phyloP scores from a whole-genome alignment of 2,113 vertebrate species.

The Cryptomyrus ogoouensis region DNA sequence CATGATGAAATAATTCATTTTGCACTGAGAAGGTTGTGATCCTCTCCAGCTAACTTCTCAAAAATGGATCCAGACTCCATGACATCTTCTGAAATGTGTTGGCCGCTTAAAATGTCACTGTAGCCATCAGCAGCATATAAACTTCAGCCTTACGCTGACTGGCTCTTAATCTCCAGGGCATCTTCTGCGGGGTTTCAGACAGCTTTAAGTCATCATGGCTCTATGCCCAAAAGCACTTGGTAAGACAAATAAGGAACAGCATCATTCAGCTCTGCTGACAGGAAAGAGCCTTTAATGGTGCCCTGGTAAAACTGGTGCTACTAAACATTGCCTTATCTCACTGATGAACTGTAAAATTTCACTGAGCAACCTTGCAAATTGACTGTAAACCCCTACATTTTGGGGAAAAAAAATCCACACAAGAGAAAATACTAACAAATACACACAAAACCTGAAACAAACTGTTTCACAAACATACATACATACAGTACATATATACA shows the following conservation, averaged over 20 bases:
- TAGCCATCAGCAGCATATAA: too few species aligned
- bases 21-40: not conserved
- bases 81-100: not conserved
- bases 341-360: conserved; percentile 1
- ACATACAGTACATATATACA: not conserved
- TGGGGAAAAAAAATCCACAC: not conserved
- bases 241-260: not conserved
- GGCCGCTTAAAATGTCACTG: not conserved
- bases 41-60: not conserved
- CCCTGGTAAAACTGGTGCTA: not conserved
- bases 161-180: not conserved
- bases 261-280: conserved; percentile 5
- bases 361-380: not conserved
- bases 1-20: not conserved
- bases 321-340: not conserved
- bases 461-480: not conserved
- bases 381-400: not conserved
- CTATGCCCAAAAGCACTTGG: not conserved
- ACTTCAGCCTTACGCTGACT: not conserved
- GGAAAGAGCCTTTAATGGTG: conserved; percentile 1
- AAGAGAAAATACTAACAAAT: too few species aligned
- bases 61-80: not conserved
- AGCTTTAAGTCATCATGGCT: conserved; percentile 1
- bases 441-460: not conserved
- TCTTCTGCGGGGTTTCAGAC: not conserved